A percentile compares a stretch with the other conserved stretches of the same genome.
Conservation (phyloP, 2,113 vertebrate genomes). For the Mustelus asterias region DNA sequence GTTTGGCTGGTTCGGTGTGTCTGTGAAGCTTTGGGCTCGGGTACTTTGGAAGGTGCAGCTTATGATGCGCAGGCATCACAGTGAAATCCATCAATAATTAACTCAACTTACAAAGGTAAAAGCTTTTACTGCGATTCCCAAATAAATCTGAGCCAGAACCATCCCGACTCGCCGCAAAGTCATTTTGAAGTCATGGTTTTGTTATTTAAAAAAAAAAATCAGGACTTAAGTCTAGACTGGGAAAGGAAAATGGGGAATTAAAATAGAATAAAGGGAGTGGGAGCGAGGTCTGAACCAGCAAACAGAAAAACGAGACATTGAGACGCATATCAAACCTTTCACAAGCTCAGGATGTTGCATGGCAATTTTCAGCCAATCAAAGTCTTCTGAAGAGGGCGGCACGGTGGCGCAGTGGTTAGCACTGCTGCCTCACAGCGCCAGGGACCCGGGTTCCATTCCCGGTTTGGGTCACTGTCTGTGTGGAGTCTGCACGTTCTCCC, state of each 20-base stretch:
- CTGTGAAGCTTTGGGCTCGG: neutral
- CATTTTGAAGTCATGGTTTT: neutral
- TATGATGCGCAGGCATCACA: neutral
- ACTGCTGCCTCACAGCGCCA: too few species aligned
- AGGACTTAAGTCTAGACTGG: neutral
- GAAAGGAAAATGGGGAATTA: neutral
- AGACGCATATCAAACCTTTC: too few species aligned
- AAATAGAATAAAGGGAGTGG: neutral
- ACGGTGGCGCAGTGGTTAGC: too few species aligned
- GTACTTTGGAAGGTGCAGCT: neutral
- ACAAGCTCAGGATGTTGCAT: too few species aligned
- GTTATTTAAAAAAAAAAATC: neutral
- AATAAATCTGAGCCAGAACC: neutral
- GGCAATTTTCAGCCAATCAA: neutral
- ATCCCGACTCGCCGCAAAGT: neutral
- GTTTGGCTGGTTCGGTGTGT: neutral
- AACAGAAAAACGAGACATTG: neutral
- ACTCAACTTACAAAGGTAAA: neutral
- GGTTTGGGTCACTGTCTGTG: too few species aligned
- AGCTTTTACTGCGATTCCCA: neutral
- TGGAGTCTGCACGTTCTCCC: too few species aligned
- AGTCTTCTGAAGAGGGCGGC: neutral
- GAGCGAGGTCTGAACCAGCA: neutral
- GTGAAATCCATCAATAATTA: neutral
- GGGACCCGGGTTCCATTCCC: too few species aligned